Evolutionary conservation across 2,888 invertebrate genomes (phyloP).

Genomic region (Lepidochrysops patricia): DNA sequence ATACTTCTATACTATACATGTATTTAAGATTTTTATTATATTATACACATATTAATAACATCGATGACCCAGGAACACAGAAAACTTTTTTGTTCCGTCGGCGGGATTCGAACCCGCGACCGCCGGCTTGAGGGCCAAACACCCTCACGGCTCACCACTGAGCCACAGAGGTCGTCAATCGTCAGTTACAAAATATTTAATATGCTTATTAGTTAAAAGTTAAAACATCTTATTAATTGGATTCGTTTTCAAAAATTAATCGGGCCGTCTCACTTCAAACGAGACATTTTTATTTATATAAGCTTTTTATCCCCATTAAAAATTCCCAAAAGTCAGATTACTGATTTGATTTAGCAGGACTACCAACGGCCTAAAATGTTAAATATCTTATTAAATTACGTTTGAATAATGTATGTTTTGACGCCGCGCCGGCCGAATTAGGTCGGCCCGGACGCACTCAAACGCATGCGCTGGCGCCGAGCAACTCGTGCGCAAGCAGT

Average conservation of each 20-base stretch:
- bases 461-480: slow-evolving; percentile 51
- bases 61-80: too few relatives aligned
- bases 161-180: too few relatives aligned
- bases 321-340: not conserved
- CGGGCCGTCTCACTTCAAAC: not conserved
- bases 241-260: not conserved
- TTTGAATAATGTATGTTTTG: slow-evolving; percentile 22
- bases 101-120: too few relatives aligned
- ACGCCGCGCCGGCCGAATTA: slow-evolving; percentile 38
- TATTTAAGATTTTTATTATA: too few relatives aligned
- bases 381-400: slow-evolving; percentile 6
- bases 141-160: too few relatives aligned
- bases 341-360: not conserved
- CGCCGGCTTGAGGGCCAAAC: too few relatives aligned
- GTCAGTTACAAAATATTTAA: not conserved
- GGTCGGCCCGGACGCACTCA: slow-evolving; percentile 38
- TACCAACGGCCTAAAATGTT: not conserved
- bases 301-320: not conserved
- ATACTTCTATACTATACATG: too few relatives aligned
- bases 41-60: too few relatives aligned
- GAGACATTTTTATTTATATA: not conserved
- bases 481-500: slow-evolving; percentile 36
- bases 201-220: not conserved
- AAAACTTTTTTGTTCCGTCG: too few relatives aligned
- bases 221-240: not conserved